These are phyloP conservation scores for Cataglyphis hispanica DNA, from an alignment of 1,140 invertebrate species.

Conservation along the genomic window DNA sequence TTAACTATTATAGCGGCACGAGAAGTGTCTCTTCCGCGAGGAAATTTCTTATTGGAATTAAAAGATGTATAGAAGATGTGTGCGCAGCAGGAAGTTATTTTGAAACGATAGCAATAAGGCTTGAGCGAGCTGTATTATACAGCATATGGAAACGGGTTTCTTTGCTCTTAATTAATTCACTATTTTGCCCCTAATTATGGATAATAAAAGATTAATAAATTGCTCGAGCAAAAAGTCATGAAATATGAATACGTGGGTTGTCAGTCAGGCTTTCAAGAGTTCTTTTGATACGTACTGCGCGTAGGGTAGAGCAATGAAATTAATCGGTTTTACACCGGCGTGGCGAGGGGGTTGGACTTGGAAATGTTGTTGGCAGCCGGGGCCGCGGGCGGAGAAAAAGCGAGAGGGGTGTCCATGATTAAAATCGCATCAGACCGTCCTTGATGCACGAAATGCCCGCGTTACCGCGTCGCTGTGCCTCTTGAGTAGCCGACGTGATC, in stretches of 20 bases:
- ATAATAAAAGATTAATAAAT: constrained; percentile 46
- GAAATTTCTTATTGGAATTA: not conserved
- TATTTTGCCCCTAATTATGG: constrained; percentile 42
- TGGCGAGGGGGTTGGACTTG: constrained; percentile 71
- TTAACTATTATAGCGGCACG: not conserved
- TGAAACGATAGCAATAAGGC: not conserved
- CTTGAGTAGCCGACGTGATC: constrained; percentile 52
- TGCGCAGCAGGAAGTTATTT: not conserved
- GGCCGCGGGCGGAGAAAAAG: constrained; percentile 68
- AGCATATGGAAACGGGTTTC: not conserved
- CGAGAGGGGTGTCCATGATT: constrained; percentile 77
- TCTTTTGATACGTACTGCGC: constrained; percentile 57
- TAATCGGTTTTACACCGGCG: constrained; percentile 70
- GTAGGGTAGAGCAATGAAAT: constrained; percentile 62
- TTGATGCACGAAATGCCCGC: constrained; percentile 80
- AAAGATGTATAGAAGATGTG: not conserved
- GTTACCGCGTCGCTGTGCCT: constrained; percentile 74
- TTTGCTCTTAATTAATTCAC: constrained; percentile 36
- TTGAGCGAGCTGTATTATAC: not conserved
- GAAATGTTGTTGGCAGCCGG: constrained; percentile 58
- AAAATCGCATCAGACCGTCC: constrained; percentile 81
- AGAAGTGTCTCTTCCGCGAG: not conserved
- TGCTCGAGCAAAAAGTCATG: constrained; percentile 22
- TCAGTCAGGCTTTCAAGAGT: constrained; percentile 61
- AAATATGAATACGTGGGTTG: constrained; percentile 67